A percentile compares a stretch with the other conserved stretches of the same genome.
Evolutionary conservation across 2,113 vertebrate species (phyloP).

Genomic region (Pimephales promelas): DNA sequence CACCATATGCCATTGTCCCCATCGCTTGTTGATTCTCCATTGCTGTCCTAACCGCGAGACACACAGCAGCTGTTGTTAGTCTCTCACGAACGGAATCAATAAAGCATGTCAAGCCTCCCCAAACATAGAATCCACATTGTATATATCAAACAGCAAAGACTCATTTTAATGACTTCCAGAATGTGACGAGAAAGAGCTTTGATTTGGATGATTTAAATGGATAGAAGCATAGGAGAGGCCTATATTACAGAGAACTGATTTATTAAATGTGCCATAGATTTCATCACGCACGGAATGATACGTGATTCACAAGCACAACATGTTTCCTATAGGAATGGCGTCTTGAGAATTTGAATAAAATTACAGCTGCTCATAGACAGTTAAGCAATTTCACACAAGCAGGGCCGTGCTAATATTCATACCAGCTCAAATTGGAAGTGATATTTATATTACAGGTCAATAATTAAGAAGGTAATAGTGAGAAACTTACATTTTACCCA

Average conservation of each 20-base stretch:
- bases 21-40: not conserved
- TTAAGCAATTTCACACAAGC: not conserved
- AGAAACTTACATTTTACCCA: not conserved
- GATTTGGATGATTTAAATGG: not conserved
- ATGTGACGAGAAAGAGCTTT: not conserved
- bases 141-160: not conserved
- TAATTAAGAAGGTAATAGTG: not conserved
- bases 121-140: not conserved
- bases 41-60: not conserved
- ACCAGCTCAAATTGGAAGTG: not conserved
- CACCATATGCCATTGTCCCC: not conserved
- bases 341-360: not conserved
- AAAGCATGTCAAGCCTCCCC: slow-evolving; percentile 23
- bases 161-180: not conserved
- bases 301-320: not conserved
- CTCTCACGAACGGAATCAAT: slow-evolving; percentile 12
- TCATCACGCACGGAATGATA: not conserved
- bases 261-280: slow-evolving; percentile 18
- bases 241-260: not conserved
- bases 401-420: not conserved
- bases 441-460: not conserved
- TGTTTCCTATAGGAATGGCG: not conserved
- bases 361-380: not conserved
- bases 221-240: not conserved
- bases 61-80: slow-evolving; percentile 20